These are phyloP conservation scores for Ammodytes dubius DNA, from an alignment of 2,113 vertebrate genomes.

Conservation along the genomic window DNA sequence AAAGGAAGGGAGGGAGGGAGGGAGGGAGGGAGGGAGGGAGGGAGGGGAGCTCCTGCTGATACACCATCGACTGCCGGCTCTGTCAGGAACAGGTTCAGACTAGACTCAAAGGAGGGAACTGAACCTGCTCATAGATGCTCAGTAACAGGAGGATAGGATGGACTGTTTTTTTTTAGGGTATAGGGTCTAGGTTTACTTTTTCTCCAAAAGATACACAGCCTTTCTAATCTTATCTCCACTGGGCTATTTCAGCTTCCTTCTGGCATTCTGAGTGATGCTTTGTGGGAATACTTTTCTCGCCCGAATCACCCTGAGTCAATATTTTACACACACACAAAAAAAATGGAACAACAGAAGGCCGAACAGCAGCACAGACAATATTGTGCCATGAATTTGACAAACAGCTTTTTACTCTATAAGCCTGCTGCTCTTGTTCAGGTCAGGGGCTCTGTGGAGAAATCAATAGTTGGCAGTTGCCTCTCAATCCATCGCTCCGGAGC, in stretches of 20 bases:
- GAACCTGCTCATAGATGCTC: background rate
- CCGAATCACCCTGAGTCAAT: slow-evolving; percentile 5
- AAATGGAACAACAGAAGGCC: background rate
- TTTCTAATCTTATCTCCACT: background rate
- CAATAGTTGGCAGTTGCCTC: slow-evolving; percentile 83
- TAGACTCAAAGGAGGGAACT: background rate
- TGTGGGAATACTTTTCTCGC: slow-evolving; percentile 9
- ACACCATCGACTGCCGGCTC: slow-evolving; percentile 82
- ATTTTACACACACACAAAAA: background rate
- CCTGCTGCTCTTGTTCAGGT: slow-evolving; percentile 39
- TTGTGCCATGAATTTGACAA: slow-evolving; percentile 38
- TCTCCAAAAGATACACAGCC: slow-evolving; percentile 2
- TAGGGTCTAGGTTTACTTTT: background rate
- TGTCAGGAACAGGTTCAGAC: slow-evolving; percentile 25
- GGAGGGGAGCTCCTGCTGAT: slow-evolving; percentile 19
- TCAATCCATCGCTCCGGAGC: slow-evolving; percentile 86
- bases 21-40: background rate
- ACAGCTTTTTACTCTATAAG: slow-evolving; percentile 30
- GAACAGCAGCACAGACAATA: slow-evolving; percentile 28
- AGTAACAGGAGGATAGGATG: background rate
- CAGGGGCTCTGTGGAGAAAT: slow-evolving; percentile 46
- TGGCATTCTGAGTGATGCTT: background rate
- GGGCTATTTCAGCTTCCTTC: slow-evolving; percentile 28
- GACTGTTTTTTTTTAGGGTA: no score
- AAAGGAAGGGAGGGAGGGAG: background rate